Evolutionary conservation across 1,140 invertebrate genomes (phyloP).

Genomic region (Spodoptera frugiperda): DNA sequence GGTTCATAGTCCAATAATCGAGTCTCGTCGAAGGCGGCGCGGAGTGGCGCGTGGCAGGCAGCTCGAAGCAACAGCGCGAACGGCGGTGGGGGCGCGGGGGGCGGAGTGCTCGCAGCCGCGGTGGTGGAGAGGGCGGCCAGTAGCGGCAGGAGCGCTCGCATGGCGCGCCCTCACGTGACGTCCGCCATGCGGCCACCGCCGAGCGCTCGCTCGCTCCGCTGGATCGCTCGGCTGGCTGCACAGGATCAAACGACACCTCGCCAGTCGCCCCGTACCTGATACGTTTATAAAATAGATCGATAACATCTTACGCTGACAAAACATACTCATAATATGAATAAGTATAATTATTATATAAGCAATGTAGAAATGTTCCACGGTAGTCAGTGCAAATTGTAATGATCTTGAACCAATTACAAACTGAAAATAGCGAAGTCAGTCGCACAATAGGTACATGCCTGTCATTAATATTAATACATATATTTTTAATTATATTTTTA

Average conservation of each 20-base stretch:
- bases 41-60: slow-evolving; percentile 51
- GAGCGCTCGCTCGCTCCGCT: slow-evolving; percentile 49
- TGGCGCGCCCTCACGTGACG: slow-evolving; percentile 58
- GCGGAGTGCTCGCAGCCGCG: slow-evolving; percentile 22
- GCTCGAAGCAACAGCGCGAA: slow-evolving; percentile 60
- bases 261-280: slow-evolving; percentile 7
- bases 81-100: slow-evolving; percentile 29
- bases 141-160: slow-evolving; percentile 56
- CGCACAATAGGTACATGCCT: too few relatives aligned
- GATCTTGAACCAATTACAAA: too few relatives aligned
- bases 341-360: too few relatives aligned
- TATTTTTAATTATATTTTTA: too few relatives aligned
- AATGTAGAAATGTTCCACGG: too few relatives aligned
- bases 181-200: slow-evolving; percentile 54
- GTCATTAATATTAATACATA: too few relatives aligned
- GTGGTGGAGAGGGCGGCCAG: slow-evolving; percentile 35
- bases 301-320: not conserved
- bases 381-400: too few relatives aligned
- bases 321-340: too few relatives aligned
- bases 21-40: slow-evolving; percentile 44
- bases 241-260: slow-evolving; percentile 58
- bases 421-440: too few relatives aligned
- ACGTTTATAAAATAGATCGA: slow-evolving; percentile 24
- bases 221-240: slow-evolving; percentile 57
- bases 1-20: slow-evolving; percentile 43